Percentiles rank a stretch among this genome's conserved stretches.
Evolutionary conservation across 2,888 invertebrate species (phyloP).

Genomic region (Idaea biselata): DNA sequence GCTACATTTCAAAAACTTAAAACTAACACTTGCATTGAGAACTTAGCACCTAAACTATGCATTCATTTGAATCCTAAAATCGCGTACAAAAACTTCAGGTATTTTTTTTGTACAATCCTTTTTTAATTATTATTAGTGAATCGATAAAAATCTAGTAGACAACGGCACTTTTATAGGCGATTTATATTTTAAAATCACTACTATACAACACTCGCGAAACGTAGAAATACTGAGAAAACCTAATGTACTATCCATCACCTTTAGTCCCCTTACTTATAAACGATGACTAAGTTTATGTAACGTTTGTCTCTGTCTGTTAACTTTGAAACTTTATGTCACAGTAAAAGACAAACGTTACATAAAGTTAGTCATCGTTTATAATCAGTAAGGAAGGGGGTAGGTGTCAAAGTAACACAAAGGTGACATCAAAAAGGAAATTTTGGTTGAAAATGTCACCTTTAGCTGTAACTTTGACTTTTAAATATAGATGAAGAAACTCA

Average conservation of each 20-base stretch:
- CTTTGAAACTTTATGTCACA: no score
- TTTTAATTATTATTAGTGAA: slow-evolving; percentile 15
- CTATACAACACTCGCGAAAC: slow-evolving; percentile 1
- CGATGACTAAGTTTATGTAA: no score
- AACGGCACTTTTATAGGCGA: slow-evolving; percentile 20
- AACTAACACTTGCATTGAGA: slow-evolving; percentile 15
- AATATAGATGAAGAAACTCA: no score
- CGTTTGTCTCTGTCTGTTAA: no score
- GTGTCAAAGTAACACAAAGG: no score
- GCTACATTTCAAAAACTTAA: slow-evolving; percentile 17
- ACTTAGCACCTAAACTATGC: slow-evolving; percentile 49
- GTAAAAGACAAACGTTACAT: no score
- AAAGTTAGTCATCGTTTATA: no score
- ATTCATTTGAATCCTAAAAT: slow-evolving; percentile 41
- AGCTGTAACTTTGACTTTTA: no score
- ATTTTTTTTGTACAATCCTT: slow-evolving; percentile 67
- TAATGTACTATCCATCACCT: slow-evolving; percentile 1
- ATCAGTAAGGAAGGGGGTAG: no score
- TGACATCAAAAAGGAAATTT: no score
- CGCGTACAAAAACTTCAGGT: slow-evolving; percentile 66
- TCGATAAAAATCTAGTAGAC: slow-evolving; percentile 21
- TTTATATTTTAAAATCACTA: slow-evolving; percentile 9
- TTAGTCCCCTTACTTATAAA: no score
- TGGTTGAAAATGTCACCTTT: no score
- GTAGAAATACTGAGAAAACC: slow-evolving; percentile 4